Percentiles rank a stretch among this genome's conserved stretches.
phyloP scores from a whole-genome alignment of 1,140 invertebrate genomes.

The Leptoteleia sp. region DNA sequence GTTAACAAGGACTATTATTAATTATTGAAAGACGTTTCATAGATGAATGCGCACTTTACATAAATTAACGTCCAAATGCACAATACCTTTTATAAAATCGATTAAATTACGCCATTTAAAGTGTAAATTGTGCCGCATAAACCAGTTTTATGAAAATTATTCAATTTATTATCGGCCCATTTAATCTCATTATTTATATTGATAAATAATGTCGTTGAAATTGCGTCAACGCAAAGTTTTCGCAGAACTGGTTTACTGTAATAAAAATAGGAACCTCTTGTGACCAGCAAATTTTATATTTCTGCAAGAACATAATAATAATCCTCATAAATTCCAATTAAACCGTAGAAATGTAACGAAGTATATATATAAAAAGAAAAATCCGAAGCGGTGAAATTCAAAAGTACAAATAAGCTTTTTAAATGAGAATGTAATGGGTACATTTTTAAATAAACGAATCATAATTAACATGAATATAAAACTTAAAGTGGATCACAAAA shows the following conservation, averaged over 20 bases:
- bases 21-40: too few relatives aligned
- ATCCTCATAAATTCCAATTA: too few relatives aligned
- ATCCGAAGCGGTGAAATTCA: conserved; percentile 14
- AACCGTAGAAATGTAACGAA: not conserved
- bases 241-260: conserved; percentile 8
- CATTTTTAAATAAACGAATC: conserved; percentile 14
- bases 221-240: not conserved
- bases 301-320: too few relatives aligned
- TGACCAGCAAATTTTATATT: conserved; percentile 46
- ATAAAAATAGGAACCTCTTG: conserved; percentile 29
- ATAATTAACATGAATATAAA: conserved; percentile 34
- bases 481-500: conserved; percentile 39
- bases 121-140: conserved; percentile 14
- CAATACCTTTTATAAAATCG: conserved; percentile 40
- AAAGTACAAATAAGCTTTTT: conserved; percentile 41
- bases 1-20: too few relatives aligned
- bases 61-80: conserved; percentile 43
- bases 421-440: conserved; percentile 13
- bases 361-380: too few relatives aligned
- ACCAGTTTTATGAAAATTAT: conserved; percentile 19
- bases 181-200: not conserved
- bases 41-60: conserved; percentile 17
- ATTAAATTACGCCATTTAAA: conserved; percentile 8
- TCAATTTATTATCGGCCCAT: not conserved
- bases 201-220: not conserved